These are phyloP conservation scores for Daboia siamensis DNA, from an alignment of 2,113 vertebrate genomes.

Conservation along the genomic window DNA sequence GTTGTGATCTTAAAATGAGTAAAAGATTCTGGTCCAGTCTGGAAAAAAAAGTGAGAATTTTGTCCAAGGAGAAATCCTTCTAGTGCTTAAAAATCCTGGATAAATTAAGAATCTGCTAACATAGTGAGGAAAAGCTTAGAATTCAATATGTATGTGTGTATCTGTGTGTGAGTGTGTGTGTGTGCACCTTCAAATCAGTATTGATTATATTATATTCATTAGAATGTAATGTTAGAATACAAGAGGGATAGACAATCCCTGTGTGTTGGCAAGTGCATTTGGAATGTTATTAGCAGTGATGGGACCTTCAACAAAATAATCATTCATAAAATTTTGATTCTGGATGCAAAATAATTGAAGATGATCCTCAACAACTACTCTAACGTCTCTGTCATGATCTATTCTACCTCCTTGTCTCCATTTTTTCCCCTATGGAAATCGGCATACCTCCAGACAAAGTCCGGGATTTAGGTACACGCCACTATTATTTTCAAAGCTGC, in stretches of 20 bases:
- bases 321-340: background rate
- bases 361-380: background rate
- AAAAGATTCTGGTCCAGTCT: background rate
- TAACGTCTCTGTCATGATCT: background rate
- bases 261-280: background rate
- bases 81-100: background rate
- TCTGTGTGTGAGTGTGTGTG: background rate
- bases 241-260: background rate
- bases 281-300: too few relatives aligned
- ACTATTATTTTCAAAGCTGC: background rate
- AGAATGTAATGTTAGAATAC: background rate
- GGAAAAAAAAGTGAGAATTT: background rate
- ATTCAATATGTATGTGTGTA: background rate
- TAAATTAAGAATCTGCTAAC: background rate
- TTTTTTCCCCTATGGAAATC: background rate
- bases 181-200: background rate
- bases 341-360: background rate
- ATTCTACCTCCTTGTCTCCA: background rate
- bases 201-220: background rate
- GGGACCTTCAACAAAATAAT: background rate
- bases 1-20: background rate
- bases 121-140: background rate
- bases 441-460: background rate
- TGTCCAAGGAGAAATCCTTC: background rate
- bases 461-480: background rate